A percentile compares a stretch with the other conserved stretches of the same genome.
These are phyloP conservation scores for Epizoanthus rinbou DNA, from an alignment of 92 coral and sea anemone species.

Conservation along the genomic window DNA sequence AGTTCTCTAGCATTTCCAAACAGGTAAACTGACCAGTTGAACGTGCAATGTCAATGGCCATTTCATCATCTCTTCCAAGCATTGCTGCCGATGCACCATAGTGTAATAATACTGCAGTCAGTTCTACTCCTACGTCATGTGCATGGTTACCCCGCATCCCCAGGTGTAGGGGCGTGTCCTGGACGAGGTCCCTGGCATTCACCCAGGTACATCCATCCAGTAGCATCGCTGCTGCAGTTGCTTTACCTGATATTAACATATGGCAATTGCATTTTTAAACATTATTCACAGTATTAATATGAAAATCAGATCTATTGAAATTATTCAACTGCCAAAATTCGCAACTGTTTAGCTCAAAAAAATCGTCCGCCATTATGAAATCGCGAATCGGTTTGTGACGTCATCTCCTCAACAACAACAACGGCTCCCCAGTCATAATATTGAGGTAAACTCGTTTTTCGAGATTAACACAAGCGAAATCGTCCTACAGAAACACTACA, in stretches of 20 bases:
- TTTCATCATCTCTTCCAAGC: slow-evolving; percentile 86
- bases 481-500: too few species aligned
- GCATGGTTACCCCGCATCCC: slow-evolving; percentile 79
- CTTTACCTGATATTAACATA: slow-evolving; percentile 88
- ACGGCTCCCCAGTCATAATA: too few species aligned
- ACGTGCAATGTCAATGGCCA: slow-evolving; percentile 70
- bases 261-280: too few species aligned
- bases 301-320: too few species aligned
- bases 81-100: slow-evolving; percentile 88
- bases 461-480: too few species aligned
- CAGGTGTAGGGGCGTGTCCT: slow-evolving; percentile 88
- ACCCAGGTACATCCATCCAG: slow-evolving; percentile 84
- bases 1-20: slow-evolving; percentile 68
- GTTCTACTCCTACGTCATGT: slow-evolving; percentile 75
- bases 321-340: too few species aligned
- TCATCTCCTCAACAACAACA: too few species aligned
- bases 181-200: slow-evolving; percentile 83
- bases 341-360: too few species aligned
- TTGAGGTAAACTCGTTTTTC: too few species aligned
- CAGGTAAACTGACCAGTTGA: slow-evolving; percentile 73
- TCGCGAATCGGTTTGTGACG: too few species aligned
- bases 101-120: slow-evolving; percentile 66
- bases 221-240: slow-evolving; percentile 58
- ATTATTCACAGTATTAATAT: too few species aligned
- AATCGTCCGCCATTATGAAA: too few species aligned